Base-by-base conservation (phyloP, 2,113 vertebrate species). In the Phyllopteryx taeniolatus region DNA sequence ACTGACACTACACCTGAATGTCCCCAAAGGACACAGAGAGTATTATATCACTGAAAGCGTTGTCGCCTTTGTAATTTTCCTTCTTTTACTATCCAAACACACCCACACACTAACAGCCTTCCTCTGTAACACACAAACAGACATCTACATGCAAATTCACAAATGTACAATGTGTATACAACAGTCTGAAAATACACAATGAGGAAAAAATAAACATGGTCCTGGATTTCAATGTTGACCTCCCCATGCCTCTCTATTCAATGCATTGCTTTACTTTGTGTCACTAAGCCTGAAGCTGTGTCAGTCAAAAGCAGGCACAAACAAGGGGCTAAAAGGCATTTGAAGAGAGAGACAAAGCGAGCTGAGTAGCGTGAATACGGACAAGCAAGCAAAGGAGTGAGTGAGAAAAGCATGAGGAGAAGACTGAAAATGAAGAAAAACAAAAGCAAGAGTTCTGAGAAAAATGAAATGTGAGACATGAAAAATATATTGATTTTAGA, bases 221-320 rank as follows among this genome's bases (percentile, higher is more conserved):
- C 53, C 53, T 49, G 20, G 57, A 43, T 70, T 39, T 62, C 27
- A 56, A 7, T 46, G 27, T 33, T 64, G 77, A 75, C 31, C 63
- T 77, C 42, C 56, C 64, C 53, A 68, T 46, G 31, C 54, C 43
- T 65, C 42, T 46, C 73, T 54, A 68, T 56, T 51, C 67, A 57
- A 13, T 46, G n/a, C 54, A 43, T 68, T 59, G 27, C 39, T 79
- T 73, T 73, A 70, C 17, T 77, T 68, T 71, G 70, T 68, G 64
- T 73, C 68, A n/a, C 22, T 22, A 43, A 57, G 65, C 66, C 61
- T 70, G 35, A 68, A 46, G 49, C 44, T 67, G 51, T 63, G 71
- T 75, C 75, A 82, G 44, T 83, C 70, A 76, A 61, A 79, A 33
- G 42, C 12, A 60, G 47, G 42, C 33, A 68, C 68, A 84, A 82